These are phyloP conservation scores for Archocentrus centrarchus DNA, from an alignment of 2,113 vertebrate species.

Conservation along the genomic window DNA sequence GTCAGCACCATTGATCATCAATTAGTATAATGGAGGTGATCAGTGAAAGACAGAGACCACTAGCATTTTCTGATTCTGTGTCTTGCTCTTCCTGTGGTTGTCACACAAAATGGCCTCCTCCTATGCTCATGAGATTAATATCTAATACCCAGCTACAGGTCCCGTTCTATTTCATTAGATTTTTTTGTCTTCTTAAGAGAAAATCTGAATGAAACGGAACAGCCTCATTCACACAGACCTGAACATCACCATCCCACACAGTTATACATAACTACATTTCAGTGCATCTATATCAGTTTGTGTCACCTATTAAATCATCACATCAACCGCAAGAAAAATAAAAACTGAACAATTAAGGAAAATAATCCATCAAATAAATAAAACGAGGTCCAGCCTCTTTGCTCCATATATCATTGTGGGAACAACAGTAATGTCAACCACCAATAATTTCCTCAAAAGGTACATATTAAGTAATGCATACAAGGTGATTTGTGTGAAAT, in stretches of 20 bases:
- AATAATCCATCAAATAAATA: constrained; percentile 78
- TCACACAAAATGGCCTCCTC: constrained; percentile 81
- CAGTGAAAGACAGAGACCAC: constrained; percentile 50
- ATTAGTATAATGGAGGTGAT: constrained; percentile 53
- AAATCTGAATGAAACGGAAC: constrained; percentile 45
- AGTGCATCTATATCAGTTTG: constrained; percentile 74
- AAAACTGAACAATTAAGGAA: constrained; percentile 65
- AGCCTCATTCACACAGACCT: constrained; percentile 39
- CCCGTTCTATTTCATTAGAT: constrained; percentile 47
- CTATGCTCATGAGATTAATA: constrained; percentile 58
- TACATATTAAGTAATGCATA: constrained; percentile 68
- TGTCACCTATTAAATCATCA: constrained; percentile 56
- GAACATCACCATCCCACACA: constrained; percentile 54
- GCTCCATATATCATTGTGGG: constrained; percentile 47
- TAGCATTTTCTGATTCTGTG: constrained; percentile 46
- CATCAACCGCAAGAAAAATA: constrained; percentile 59
- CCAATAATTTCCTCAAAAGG: constrained; percentile 36
- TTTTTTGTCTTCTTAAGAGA: background rate
- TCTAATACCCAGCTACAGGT: constrained; percentile 41
- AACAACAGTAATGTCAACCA: constrained; percentile 56
- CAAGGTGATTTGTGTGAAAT: constrained; percentile 79
- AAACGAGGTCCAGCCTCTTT: constrained; percentile 77
- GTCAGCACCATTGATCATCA: constrained; percentile 72
- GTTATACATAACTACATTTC: constrained; percentile 67
- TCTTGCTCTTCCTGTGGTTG: constrained; percentile 74